Percentiles rank a stretch among this genome's conserved stretches.
phyloP scores from a whole-genome alignment of 2,888 invertebrate species.

The Apodemia hepburni region DNA sequence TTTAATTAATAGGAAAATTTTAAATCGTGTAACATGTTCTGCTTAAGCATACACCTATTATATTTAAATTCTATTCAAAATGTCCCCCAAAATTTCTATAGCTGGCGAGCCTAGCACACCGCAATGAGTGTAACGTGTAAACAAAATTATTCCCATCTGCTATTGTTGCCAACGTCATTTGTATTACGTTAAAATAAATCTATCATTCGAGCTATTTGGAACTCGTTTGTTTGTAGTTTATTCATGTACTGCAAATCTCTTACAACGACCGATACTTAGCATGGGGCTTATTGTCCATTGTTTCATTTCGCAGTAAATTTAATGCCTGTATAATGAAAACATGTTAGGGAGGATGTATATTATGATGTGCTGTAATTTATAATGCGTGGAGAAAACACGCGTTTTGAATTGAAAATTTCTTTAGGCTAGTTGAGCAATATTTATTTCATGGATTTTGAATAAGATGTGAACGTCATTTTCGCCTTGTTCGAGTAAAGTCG shows the following conservation, averaged over 20 bases:
- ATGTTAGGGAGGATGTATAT: not conserved
- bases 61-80: too few relatives aligned
- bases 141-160: slow-evolving; percentile 11
- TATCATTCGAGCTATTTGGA: slow-evolving; percentile 14
- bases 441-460: too few relatives aligned
- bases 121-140: not conserved
- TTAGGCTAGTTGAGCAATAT: too few relatives aligned
- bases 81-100: too few relatives aligned
- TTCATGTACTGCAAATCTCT: slow-evolving; percentile 13
- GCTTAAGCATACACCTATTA: too few relatives aligned
- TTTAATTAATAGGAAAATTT: too few relatives aligned
- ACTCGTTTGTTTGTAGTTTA: slow-evolving; percentile 15
- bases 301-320: not conserved
- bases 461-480: too few relatives aligned
- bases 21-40: too few relatives aligned
- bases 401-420: too few relatives aligned
- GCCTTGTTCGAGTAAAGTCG: too few relatives aligned
- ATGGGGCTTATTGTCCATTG: not conserved
- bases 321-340: not conserved
- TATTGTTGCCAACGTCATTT: slow-evolving; percentile 14
- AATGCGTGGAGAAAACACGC: too few relatives aligned
- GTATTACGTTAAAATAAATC: slow-evolving; percentile 7
- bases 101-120: too few relatives aligned
- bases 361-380: not conserved
- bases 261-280: not conserved